Conservation (phyloP, 53 echinoderm and acorn worm species). For the Echinarachnius parma region DNA sequence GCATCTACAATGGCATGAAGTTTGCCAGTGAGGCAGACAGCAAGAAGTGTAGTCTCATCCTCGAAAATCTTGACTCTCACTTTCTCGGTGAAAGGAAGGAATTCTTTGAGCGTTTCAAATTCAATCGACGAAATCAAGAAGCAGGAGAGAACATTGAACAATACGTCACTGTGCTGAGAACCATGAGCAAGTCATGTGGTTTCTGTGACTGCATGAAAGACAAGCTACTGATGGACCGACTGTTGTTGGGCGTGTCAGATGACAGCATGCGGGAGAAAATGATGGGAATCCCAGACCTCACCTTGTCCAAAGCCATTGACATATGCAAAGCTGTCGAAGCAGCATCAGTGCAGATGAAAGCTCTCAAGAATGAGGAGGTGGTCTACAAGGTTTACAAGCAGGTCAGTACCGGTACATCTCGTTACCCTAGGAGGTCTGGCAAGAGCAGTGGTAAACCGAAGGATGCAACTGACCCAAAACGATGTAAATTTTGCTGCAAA, state of each 20-base stretch:
- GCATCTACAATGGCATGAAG: slow-evolving; percentile 49
- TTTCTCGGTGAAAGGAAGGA: slow-evolving; percentile 50
- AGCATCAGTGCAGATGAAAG: slow-evolving; percentile 47
- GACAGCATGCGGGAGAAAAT: slow-evolving; percentile 55
- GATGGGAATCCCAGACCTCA: slow-evolving; percentile 38
- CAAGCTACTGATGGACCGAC: slow-evolving; percentile 27
- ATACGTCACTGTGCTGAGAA: slow-evolving; percentile 51
- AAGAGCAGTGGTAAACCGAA: neutral
- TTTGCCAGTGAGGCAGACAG: slow-evolving; percentile 36
- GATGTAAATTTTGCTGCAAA: slow-evolving; percentile 44
- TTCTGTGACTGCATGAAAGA: slow-evolving; percentile 48
- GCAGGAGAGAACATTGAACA: slow-evolving; percentile 48
- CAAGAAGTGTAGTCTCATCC: slow-evolving; percentile 26
- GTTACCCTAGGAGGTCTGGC: neutral
- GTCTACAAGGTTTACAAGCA: no score
- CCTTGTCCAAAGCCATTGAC: slow-evolving; percentile 45
- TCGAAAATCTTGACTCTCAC: slow-evolving; percentile 44
- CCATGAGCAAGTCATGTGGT: slow-evolving; percentile 55
- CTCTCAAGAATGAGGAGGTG: slow-evolving; percentile 35
- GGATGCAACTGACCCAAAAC: slow-evolving; percentile 5
- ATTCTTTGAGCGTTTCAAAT: slow-evolving; percentile 57
- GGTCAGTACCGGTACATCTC: neutral
- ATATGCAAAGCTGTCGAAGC: slow-evolving; percentile 58
- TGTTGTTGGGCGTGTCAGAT: slow-evolving; percentile 49
- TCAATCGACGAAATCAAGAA: slow-evolving; percentile 55